phyloP scores from a whole-genome alignment of 2,113 vertebrate genomes.

The Triplophysa siluroides region DNA sequence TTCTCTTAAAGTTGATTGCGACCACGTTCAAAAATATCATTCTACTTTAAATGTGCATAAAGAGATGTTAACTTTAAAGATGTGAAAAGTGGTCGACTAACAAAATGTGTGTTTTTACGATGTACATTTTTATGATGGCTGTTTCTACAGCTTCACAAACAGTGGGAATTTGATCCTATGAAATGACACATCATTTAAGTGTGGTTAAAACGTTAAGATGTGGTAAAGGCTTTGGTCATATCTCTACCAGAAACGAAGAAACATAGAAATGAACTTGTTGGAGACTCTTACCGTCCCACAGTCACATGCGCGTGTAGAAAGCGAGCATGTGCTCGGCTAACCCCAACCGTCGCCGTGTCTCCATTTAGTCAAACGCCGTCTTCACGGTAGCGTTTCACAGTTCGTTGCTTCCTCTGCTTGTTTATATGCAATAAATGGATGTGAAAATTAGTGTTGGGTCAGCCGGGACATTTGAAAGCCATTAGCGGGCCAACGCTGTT shows the following conservation, averaged over 20 bases:
- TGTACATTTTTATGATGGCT: not conserved
- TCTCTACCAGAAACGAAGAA: slow-evolving; percentile 23
- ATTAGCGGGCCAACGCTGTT: slow-evolving; percentile 58
- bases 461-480: slow-evolving; percentile 64
- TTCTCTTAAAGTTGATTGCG: not conserved
- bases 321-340: slow-evolving; percentile 2
- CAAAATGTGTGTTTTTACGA: not conserved
- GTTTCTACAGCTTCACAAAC: not conserved
- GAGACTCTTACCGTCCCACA: slow-evolving; percentile 9
- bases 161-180: slow-evolving; percentile 25
- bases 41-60: not conserved
- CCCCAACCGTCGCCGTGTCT: not conserved
- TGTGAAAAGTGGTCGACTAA: not conserved
- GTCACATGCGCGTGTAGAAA: slow-evolving; percentile 4
- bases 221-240: slow-evolving; percentile 25
- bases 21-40: not conserved
- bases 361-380: slow-evolving; percentile 38
- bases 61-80: not conserved
- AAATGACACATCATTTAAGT: slow-evolving; percentile 24
- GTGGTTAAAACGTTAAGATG: slow-evolving; percentile 4
- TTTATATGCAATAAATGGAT: slow-evolving; percentile 67
- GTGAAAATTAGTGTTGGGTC: slow-evolving; percentile 67
- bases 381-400: slow-evolving; percentile 51
- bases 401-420: slow-evolving; percentile 54
- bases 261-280: slow-evolving; percentile 43